Conservation (phyloP, 2,797 vertebrate genomes). For the Remorina albescens region DNA sequence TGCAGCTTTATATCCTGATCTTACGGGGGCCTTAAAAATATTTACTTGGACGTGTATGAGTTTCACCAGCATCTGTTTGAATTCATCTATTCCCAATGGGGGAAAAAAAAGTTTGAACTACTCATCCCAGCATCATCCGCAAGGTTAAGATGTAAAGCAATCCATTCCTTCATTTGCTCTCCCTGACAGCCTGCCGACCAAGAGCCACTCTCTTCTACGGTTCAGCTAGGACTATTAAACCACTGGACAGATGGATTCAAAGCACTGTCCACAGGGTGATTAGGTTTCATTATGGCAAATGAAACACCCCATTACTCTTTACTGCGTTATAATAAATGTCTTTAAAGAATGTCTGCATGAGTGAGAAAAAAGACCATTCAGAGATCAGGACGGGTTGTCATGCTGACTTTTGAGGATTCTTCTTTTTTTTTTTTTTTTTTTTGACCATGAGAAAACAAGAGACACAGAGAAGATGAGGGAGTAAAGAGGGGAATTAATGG, state of each 20-base stretch:
- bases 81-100: constrained; percentile 23
- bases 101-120: constrained; percentile 19
- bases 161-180: constrained; percentile 38
- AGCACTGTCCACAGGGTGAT: constrained; percentile 72
- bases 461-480: constrained; percentile 5
- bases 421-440: constrained; percentile 47
- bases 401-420: constrained; percentile 51
- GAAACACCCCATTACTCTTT: constrained; percentile 81
- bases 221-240: constrained; percentile 72
- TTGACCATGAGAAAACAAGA: constrained; percentile 15
- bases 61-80: constrained; percentile 48
- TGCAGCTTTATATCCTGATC: neutral
- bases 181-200: constrained; percentile 43
- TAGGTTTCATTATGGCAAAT: constrained; percentile 81
- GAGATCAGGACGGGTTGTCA: constrained; percentile 47
- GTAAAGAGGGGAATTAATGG: constrained; percentile 1
- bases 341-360: constrained; percentile 64
- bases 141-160: constrained; percentile 57
- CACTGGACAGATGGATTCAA: constrained; percentile 74
- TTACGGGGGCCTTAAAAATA: neutral
- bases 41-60: neutral
- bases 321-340: constrained; percentile 76
- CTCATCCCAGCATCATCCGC: constrained; percentile 49
- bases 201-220: constrained; percentile 42
- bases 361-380: constrained; percentile 31